A percentile compares a stretch with the other conserved stretches of the same genome.
phyloP scores from a whole-genome alignment of 2,888 invertebrate species.

The Eupithecia insigniata region DNA sequence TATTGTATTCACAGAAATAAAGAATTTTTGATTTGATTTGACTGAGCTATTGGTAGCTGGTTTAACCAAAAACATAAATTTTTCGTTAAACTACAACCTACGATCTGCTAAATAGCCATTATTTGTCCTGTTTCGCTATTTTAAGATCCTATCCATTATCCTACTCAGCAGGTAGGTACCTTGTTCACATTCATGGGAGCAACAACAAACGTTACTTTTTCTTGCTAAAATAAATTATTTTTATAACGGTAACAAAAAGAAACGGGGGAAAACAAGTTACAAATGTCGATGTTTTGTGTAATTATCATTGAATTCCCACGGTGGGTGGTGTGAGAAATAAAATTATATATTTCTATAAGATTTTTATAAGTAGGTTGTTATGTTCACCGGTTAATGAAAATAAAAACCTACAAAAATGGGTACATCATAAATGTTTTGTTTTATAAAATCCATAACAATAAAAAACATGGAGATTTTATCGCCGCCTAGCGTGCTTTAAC shows the following conservation, averaged over 20 bases:
- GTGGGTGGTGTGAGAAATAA: background rate
- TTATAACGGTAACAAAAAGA: background rate
- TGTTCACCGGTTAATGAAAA: background rate
- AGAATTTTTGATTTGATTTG: no score
- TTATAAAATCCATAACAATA: background rate
- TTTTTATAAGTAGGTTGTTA: background rate
- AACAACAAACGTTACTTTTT: no score
- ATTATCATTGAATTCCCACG: constrained; percentile 1
- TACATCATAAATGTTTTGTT: background rate
- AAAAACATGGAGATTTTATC: background rate
- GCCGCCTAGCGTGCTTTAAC: background rate
- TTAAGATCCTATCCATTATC: no score
- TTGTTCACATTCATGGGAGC: background rate
- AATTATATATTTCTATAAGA: background rate
- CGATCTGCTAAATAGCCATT: no score
- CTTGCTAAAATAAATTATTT: background rate
- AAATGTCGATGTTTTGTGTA: constrained; percentile 6
- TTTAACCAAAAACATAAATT: no score
- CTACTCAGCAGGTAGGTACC: no score
- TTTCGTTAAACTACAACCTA: no score
- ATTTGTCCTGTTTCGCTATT: no score
- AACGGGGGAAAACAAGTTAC: background rate
- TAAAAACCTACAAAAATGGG: no score
- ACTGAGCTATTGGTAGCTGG: no score
- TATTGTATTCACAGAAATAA: no score